Conservation (phyloP, 30 jellyfish, hydroid and myxozoan genomes). For the Aurelia sp. region DNA sequence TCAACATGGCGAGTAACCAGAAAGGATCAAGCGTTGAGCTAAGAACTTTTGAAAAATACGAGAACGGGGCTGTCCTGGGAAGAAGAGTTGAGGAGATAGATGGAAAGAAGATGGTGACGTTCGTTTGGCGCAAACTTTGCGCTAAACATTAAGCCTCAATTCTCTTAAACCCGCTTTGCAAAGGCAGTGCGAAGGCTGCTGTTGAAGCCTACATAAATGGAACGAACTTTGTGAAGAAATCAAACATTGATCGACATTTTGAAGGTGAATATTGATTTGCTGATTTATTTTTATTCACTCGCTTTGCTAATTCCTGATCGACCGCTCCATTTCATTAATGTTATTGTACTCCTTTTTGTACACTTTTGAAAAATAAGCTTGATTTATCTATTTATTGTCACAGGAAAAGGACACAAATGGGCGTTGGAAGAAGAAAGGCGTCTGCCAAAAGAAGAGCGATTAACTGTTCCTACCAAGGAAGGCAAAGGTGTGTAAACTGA, state of each 20-base stretch:
- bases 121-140: slow-evolving; percentile 66
- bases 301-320: not conserved
- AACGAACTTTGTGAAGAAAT: slow-evolving; percentile 52
- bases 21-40: slow-evolving; percentile 53
- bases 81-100: slow-evolving; percentile 16
- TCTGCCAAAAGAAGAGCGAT: slow-evolving; percentile 40
- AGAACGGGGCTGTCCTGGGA: slow-evolving; percentile 41
- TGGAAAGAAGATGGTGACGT: slow-evolving; percentile 54
- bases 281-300: not conserved
- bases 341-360: too few species aligned
- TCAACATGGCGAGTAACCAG: slow-evolving; percentile 22
- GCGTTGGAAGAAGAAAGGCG: slow-evolving; percentile 42
- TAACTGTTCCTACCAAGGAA: not conserved
- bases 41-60: slow-evolving; percentile 40
- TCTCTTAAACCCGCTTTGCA: slow-evolving; percentile 48
- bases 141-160: slow-evolving; percentile 44
- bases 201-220: slow-evolving; percentile 47
- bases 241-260: slow-evolving; percentile 34
- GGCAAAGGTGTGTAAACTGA: not conserved
- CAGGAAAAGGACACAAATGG: slow-evolving; percentile 73
- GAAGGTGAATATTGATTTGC: slow-evolving; percentile 38
- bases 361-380: not conserved
- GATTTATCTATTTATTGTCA: not conserved
- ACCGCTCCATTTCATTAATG: too few species aligned
- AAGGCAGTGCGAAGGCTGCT: slow-evolving; percentile 58